These are phyloP conservation scores for Callimorpha dominula DNA, from an alignment of 2,888 invertebrate genomes.

Conservation along the genomic window DNA sequence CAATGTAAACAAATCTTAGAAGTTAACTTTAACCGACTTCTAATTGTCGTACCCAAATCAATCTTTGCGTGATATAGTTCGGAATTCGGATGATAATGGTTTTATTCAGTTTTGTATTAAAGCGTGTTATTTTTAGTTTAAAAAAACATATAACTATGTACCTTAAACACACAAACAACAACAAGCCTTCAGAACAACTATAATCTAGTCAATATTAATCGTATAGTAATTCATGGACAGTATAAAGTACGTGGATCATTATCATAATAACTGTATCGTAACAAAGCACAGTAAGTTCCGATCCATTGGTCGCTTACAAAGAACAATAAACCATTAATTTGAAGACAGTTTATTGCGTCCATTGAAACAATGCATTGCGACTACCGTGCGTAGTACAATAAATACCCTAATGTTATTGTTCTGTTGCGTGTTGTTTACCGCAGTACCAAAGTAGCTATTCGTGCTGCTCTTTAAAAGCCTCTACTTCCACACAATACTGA, in stretches of 20 bases:
- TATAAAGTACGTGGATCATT: constrained; percentile 56
- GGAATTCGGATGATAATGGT: no score
- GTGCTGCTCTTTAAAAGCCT: constrained; percentile 19
- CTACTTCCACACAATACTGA: neutral
- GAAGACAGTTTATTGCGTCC: constrained; percentile 70
- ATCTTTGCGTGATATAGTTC: no score
- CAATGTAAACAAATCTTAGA: no score
- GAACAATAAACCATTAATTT: constrained; percentile 78
- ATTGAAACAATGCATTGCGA: constrained; percentile 67
- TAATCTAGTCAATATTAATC: constrained; percentile 40
- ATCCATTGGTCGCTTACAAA: constrained; percentile 73
- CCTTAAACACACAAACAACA: neutral
- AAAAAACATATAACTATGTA: neutral
- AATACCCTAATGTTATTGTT: constrained; percentile 52
- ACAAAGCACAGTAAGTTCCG: constrained; percentile 69
- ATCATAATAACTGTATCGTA: constrained; percentile 61
- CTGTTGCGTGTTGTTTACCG: constrained; percentile 35
- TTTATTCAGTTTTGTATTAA: neutral
- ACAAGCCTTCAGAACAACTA: neutral
- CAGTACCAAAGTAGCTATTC: constrained; percentile 10
- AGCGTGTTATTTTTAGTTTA: neutral
- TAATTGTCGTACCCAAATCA: no score
- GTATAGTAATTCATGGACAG: constrained; percentile 35
- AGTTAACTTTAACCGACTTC: no score
- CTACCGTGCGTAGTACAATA: constrained; percentile 57